Conservation (phyloP, 2,113 vertebrate genomes). For the Pachycephala philippinensis region DNA sequence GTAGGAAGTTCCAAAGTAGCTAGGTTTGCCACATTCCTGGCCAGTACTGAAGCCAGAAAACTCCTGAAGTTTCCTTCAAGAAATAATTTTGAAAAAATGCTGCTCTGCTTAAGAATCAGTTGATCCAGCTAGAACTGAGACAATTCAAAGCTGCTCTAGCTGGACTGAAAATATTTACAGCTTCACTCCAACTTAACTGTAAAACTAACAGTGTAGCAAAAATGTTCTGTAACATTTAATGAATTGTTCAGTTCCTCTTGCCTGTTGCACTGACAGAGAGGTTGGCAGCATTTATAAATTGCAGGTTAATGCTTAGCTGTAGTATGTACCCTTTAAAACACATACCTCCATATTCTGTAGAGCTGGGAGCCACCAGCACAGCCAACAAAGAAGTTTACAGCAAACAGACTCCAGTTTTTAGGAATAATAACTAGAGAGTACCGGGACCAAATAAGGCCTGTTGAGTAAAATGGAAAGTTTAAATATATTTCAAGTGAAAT, state of each 20-base stretch:
- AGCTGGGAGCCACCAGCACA: conserved; percentile 88
- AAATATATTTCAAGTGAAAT: background rate
- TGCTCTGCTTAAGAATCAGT: background rate
- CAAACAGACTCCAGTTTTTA: conserved; percentile 97
- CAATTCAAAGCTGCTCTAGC: background rate
- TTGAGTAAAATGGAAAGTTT: background rate
- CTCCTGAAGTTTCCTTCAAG: background rate
- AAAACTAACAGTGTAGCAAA: background rate
- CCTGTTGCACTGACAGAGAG: background rate
- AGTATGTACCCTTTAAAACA: background rate
- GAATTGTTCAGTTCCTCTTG: background rate
- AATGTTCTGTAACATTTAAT: background rate
- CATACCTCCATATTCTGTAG: conserved; percentile 92
- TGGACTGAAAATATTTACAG: background rate
- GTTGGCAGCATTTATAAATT: background rate
- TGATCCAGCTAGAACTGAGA: background rate
- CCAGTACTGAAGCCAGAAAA: background rate
- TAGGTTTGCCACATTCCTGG: background rate
- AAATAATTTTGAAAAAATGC: background rate
- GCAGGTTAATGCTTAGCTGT: background rate
- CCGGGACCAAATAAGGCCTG: conserved; percentile 97
- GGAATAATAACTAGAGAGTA: conserved; percentile 98
- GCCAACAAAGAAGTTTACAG: conserved; percentile 96
- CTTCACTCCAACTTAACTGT: background rate
- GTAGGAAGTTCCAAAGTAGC: background rate